Evolutionary conservation across 2,888 invertebrate genomes (phyloP).

Genomic region (Patella depressa): DNA sequence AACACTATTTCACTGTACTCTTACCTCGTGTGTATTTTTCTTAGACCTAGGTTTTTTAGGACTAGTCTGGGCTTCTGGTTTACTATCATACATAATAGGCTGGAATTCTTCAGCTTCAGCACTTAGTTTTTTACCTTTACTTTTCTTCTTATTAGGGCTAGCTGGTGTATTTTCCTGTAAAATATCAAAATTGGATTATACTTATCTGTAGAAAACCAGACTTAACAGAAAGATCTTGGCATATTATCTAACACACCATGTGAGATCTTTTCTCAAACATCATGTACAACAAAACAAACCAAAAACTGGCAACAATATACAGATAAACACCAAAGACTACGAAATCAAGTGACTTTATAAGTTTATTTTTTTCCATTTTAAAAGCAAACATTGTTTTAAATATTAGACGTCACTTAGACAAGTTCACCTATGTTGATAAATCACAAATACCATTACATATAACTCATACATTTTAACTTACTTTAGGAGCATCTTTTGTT

Average conservation of each 20-base stretch:
- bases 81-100: not conserved
- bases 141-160: conserved; percentile 22
- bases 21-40: not conserved
- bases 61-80: not conserved
- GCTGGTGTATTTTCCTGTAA: conserved; percentile 21
- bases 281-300: no score
- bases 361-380: no score
- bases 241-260: no score
- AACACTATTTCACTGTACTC: not conserved
- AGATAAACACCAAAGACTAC: no score
- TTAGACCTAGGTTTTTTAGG: conserved; percentile 12
- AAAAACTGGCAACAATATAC: no score
- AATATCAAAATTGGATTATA: no score
- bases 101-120: conserved; percentile 3
- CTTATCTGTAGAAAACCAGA: no score
- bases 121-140: conserved; percentile 19
- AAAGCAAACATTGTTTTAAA: not conserved
- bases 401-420: not conserved
- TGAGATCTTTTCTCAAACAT: no score
- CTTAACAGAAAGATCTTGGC: no score
- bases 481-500: not conserved
- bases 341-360: no score
- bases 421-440: not conserved
- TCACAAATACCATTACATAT: not conserved
- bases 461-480: conserved; percentile 2